These are phyloP conservation scores for Watersipora subatra DNA, from an alignment of 1,140 invertebrate genomes.

Conservation along the genomic window DNA sequence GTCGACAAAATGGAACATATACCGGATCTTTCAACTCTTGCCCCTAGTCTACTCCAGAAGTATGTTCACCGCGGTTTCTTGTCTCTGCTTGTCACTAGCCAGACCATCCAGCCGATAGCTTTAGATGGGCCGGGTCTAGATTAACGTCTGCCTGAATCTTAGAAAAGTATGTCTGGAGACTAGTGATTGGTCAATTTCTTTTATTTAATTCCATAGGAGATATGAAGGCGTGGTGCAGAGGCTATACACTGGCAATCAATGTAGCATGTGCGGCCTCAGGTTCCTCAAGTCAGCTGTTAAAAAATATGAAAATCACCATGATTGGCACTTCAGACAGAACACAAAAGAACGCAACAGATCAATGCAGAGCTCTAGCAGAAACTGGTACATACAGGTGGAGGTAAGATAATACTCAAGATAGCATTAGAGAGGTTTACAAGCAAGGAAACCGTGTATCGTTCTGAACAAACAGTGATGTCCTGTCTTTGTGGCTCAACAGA, in stretches of 20 bases:
- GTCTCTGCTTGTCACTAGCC: not conserved
- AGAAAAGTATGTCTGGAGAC: too few species aligned
- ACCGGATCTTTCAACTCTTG: not conserved
- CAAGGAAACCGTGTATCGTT: too few species aligned
- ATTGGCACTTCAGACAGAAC: conserved; percentile 94
- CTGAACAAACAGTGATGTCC: too few species aligned
- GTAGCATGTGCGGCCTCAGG: conserved; percentile 77
- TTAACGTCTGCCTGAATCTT: too few species aligned
- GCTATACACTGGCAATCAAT: conserved; percentile 79
- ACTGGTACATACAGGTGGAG: conserved; percentile 73
- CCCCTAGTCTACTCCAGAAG: not conserved
- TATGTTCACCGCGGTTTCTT: not conserved
- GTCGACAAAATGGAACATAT: not conserved
- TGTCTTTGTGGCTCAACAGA: too few species aligned
- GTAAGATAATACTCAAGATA: conserved; percentile 22
- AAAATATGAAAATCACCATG: conserved; percentile 75
- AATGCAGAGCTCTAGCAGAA: conserved; percentile 62
- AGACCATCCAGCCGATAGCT: too few species aligned
- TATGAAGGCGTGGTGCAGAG: conserved; percentile 52
- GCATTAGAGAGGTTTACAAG: too few species aligned
- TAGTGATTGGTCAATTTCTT: too few species aligned
- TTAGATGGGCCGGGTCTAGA: too few species aligned
- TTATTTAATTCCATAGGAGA: too few species aligned
- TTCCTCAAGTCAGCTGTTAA: conserved; percentile 75
- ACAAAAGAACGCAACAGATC: conserved; percentile 59